Evolutionary conservation across 2,113 vertebrate species (phyloP).

Genomic region (Grallaria varia): DNA sequence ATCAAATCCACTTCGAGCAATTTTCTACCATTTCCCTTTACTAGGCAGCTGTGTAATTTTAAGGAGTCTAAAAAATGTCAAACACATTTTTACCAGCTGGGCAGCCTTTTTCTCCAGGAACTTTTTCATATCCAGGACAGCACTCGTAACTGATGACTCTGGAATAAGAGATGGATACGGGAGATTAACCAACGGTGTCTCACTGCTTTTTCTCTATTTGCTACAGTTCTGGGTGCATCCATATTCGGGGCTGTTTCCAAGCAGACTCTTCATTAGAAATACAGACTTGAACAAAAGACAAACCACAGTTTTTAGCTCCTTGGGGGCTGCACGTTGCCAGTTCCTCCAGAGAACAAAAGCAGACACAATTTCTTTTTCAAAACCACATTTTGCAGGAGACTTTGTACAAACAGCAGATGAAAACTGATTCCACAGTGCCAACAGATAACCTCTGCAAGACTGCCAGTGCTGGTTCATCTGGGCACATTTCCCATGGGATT

Average conservation of each 20-base stretch:
- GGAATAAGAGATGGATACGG: constrained; percentile 44
- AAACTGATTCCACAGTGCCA: not conserved
- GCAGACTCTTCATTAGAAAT: not conserved
- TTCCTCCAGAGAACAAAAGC: not conserved
- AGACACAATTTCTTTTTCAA: not conserved
- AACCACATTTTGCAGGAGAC: not conserved
- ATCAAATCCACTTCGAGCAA: not conserved
- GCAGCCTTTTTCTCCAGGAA: constrained; percentile 92
- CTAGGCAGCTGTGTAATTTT: constrained; percentile 1
- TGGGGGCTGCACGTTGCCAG: not conserved
- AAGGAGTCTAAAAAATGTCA: constrained; percentile 20
- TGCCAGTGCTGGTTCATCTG: not conserved
- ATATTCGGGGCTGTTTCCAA: not conserved
- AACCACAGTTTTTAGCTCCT: not conserved
- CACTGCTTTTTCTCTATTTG: not conserved
- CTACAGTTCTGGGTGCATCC: not conserved
- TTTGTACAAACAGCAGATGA: not conserved
- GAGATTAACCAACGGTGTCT: not conserved
- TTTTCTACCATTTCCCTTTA: constrained; percentile 6
- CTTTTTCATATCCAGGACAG: constrained; percentile 94
- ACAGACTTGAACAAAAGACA: not conserved
- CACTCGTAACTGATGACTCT: constrained; percentile 95
- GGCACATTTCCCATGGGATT: not conserved
- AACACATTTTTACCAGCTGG: constrained; percentile 84
- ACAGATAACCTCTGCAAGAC: not conserved